A percentile compares a stretch with the other conserved stretches of the same genome.
Evolutionary conservation across 2,888 invertebrate genomes (phyloP).

Genomic region (Liopterus haemorrhoidalis): DNA sequence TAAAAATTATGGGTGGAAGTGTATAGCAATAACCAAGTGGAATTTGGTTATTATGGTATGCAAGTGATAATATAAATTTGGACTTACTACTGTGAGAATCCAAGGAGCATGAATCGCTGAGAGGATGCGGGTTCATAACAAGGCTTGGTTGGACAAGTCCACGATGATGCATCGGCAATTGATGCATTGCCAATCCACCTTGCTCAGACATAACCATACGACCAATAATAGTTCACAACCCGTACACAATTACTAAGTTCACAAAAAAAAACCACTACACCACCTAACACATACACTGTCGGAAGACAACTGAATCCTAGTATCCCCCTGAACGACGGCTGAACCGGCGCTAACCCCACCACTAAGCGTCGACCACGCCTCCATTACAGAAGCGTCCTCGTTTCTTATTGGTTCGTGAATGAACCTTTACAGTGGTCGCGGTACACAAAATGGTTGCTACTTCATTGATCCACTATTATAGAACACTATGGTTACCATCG

Average conservation of each 20-base stretch:
- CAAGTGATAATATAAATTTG: too few relatives aligned
- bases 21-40: too few relatives aligned
- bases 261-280: not conserved
- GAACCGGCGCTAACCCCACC: constrained; percentile 25
- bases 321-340: constrained; percentile 1
- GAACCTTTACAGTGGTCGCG: constrained; percentile 38
- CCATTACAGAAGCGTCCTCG: constrained; percentile 20
- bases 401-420: constrained; percentile 36
- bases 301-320: constrained; percentile 5
- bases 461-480: constrained; percentile 20
- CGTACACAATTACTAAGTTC: not conserved
- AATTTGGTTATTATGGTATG: too few relatives aligned
- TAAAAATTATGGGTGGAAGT: too few relatives aligned
- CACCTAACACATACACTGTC: constrained; percentile 10
- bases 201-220: constrained; percentile 62
- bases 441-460: constrained; percentile 45
- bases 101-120: constrained; percentile 41
- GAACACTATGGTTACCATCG: too few relatives aligned
- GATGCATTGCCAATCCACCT: constrained; percentile 60
- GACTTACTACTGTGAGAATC: constrained; percentile 45
- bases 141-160: constrained; percentile 57
- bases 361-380: constrained; percentile 32
- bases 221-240: constrained; percentile 36
- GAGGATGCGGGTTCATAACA: constrained; percentile 53
- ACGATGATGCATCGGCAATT: constrained; percentile 52